Evolutionary conservation across 2,888 invertebrate species (phyloP).

Genomic region (Eupithecia abbreviata): DNA sequence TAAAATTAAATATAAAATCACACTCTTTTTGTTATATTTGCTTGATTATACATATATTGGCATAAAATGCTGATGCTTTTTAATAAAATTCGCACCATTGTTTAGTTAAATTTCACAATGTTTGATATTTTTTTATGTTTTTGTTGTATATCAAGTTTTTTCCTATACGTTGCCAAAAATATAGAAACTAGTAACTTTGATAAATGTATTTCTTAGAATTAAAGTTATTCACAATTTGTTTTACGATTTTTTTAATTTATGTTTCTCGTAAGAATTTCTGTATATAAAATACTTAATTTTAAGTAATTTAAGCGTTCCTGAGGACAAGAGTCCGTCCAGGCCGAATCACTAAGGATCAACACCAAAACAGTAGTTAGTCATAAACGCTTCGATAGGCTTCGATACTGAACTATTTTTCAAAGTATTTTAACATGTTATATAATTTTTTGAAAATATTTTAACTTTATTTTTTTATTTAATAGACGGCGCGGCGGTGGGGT

Average conservation of each 20-base stretch:
- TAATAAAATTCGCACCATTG: not conserved
- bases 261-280: not conserved
- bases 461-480: too few relatives aligned
- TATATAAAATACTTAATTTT: constrained; percentile 7
- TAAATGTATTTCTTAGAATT: not conserved
- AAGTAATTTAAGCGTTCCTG: constrained; percentile 75
- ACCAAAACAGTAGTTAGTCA: constrained; percentile 81
- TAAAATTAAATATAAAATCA: not conserved
- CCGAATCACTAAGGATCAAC: constrained; percentile 72
- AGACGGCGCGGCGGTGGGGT: too few relatives aligned
- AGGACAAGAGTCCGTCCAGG: constrained; percentile 80
- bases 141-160: not conserved
- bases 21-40: not conserved
- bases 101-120: not conserved
- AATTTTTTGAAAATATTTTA: too few relatives aligned
- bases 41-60: constrained; percentile 1
- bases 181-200: not conserved
- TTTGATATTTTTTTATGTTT: not conserved
- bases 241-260: not conserved
- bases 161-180: not conserved
- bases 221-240: not conserved
- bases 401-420: constrained; percentile 47
- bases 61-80: constrained; percentile 26
- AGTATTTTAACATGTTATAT: not conserved
- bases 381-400: constrained; percentile 58